Conservation (phyloP, 2,797 vertebrate species). For the Eulemur mongoz region DNA sequence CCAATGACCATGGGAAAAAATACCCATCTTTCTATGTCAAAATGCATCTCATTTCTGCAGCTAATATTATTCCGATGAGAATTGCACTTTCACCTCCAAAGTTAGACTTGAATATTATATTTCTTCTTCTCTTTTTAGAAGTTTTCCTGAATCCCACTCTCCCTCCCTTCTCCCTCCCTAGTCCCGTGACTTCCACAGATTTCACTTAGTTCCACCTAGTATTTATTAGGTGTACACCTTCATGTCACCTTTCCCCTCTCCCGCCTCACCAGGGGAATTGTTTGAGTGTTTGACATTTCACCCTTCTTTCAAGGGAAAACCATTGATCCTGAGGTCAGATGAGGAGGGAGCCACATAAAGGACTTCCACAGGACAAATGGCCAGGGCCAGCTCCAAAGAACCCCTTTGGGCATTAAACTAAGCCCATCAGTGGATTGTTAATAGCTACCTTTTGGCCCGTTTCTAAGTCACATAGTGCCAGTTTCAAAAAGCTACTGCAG, state of each 20-base stretch:
- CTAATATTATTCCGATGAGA: not conserved
- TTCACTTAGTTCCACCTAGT: not conserved
- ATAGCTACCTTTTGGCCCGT: slow-evolving; percentile 22
- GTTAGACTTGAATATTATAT: not conserved
- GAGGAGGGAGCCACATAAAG: not conserved
- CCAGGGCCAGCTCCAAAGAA: not conserved
- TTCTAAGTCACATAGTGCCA: not conserved
- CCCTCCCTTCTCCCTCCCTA: not conserved
- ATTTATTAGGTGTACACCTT: not conserved
- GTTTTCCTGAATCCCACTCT: not conserved
- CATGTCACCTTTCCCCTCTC: not conserved
- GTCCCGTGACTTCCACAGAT: not conserved
- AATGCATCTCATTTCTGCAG: not conserved
- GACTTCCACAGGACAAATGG: not conserved
- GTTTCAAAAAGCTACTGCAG: not conserved
- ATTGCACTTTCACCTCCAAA: not conserved
- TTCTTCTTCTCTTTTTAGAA: slow-evolving; percentile 16
- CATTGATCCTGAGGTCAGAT: not conserved
- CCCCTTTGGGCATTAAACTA: not conserved
- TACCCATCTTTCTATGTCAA: not conserved
- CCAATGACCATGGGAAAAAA: not conserved
- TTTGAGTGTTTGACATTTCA: not conserved
- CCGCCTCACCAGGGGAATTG: not conserved
- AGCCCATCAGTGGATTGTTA: not conserved
- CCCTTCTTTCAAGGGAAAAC: not conserved